A percentile compares a stretch with the other conserved stretches of the same genome.
phyloP scores from a whole-genome alignment of 1,140 invertebrate genomes.

The Lepidurus apus region DNA sequence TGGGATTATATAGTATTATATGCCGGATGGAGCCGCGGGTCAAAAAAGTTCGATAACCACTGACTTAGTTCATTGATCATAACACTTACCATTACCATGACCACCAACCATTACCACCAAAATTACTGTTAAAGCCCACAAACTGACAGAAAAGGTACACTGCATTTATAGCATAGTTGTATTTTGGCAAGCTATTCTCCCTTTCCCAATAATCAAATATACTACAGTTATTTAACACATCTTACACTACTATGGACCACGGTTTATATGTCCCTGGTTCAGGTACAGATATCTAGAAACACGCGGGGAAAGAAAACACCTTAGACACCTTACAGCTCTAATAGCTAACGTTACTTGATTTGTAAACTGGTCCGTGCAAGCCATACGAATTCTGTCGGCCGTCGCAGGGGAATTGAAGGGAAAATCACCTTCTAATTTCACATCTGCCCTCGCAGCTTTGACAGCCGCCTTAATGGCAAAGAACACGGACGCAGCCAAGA shows the following conservation, averaged over 20 bases:
- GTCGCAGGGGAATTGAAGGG: constrained; percentile 80
- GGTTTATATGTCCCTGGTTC: constrained; percentile 37
- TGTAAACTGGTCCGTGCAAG: constrained; percentile 79
- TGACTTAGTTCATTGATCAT: too few species aligned
- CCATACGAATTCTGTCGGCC: constrained; percentile 79
- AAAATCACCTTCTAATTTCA: constrained; percentile 58
- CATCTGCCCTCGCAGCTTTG: constrained; percentile 64
- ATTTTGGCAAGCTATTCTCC: background rate
- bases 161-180: background rate
- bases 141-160: background rate
- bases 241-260: constrained; percentile 38
- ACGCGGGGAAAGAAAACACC: constrained; percentile 18
- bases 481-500: constrained; percentile 76
- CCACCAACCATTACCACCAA: too few species aligned
- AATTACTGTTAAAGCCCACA: too few species aligned
- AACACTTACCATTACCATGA: too few species aligned
- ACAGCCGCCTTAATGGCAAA: constrained; percentile 90
- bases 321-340: background rate
- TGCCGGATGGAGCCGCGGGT: too few species aligned
- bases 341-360: constrained; percentile 53
- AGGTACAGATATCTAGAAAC: constrained; percentile 36
- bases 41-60: too few species aligned
- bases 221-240: background rate
- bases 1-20: too few species aligned
- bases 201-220: background rate